These are phyloP conservation scores for Bruchidius siliquastri DNA, from an alignment of 2,888 invertebrate genomes.

Conservation along the genomic window DNA sequence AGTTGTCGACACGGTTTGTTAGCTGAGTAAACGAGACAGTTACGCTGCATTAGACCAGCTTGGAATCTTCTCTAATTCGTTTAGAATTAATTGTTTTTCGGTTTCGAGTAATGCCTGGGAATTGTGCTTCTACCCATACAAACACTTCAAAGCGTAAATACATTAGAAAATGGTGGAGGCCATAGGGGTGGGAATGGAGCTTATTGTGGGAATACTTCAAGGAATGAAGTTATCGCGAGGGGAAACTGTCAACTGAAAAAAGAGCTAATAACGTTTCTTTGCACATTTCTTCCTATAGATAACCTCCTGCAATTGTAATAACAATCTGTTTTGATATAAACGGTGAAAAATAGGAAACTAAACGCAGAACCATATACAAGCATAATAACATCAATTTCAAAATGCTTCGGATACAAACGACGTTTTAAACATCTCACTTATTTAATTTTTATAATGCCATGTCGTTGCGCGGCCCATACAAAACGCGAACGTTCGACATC, in stretches of 20 bases:
- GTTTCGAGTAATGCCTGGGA: not conserved
- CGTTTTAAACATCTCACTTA: not conserved
- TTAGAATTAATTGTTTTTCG: conserved; percentile 21
- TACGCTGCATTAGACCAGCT: conserved; percentile 18
- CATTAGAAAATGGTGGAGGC: too few species aligned
- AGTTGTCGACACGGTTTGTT: conserved; percentile 32
- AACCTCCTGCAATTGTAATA: too few species aligned
- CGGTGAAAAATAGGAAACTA: not conserved
- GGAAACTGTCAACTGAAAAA: too few species aligned
- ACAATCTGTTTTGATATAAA: not conserved
- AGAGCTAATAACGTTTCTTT: too few species aligned
- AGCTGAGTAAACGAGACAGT: conserved; percentile 30
- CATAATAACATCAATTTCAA: not conserved
- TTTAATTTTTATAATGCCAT: not conserved
- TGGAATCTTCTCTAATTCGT: conserved; percentile 17
- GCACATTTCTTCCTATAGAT: too few species aligned
- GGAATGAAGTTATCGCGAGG: too few species aligned
- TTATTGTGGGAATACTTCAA: too few species aligned
- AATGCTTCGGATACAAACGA: not conserved
- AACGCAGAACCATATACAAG: not conserved
- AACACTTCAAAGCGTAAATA: too few species aligned
- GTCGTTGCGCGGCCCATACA: not conserved
- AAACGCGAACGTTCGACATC: too few species aligned
- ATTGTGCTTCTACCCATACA: not conserved
- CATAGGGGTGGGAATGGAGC: too few species aligned